Base-by-base conservation (phyloP, 2,797 vertebrate genomes). In the Alosa sapidissima region DNA sequence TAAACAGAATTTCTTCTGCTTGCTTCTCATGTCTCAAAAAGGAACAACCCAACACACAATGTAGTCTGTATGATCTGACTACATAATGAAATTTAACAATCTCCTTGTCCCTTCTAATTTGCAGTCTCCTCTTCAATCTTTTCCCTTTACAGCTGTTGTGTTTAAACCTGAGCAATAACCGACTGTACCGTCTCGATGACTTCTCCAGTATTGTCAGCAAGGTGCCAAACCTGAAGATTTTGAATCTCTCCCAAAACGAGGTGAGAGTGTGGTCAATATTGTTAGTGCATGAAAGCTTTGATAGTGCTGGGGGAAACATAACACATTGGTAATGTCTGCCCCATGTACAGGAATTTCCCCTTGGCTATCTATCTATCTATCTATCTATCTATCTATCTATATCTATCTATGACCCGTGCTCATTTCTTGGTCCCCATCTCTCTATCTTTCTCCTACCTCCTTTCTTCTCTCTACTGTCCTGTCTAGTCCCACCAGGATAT, bases 201-300 rank as follows among this genome's bases (percentile, higher is more conserved):
- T 82, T 98, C 11, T 60, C 93, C 0, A 95, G 96, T 2, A 89
- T 98, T 83, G 89, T 95, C 0, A 89, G 90, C 78, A 98, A 97
- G 90, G 95, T 94, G 0, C 96, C 97, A 7, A 94, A 95, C 84
- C 91, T 99, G 84, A 98, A 98, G 92, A 95, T 94, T 24, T 94
- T 99, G 13, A 97, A 97, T 88, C 96, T 99, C 54, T 98, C 97
- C 19, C 92, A 93, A 86, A 99, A 99, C 5, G 95, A 96, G 95
- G 97, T 98, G 85, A 47, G 72, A 16, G 5, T 78, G 5, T 9
- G 9, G 36, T 75, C 36, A 47, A 45, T 41, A 9, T 28, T 51
- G 49, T 11, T 51, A 49, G 41, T 41, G 1, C 41, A 2, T 7
- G 52, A 0, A 19, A 47, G 3, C 21, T 16, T 16, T 83, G 5